Evolutionary conservation across 2,113 vertebrate species (phyloP).

Genomic region (Prunella fulvescens): DNA sequence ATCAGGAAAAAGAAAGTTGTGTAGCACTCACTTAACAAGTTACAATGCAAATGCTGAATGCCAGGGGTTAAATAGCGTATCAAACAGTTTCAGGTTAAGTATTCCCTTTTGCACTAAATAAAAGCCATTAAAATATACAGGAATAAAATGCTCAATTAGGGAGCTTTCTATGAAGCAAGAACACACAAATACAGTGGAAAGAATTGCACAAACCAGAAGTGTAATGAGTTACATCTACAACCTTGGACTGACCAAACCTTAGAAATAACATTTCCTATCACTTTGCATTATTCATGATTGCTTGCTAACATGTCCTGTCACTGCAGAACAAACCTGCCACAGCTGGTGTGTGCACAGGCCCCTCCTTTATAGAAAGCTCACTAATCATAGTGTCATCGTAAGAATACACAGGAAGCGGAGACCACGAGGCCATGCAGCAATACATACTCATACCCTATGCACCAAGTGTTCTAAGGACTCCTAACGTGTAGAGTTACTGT

Average conservation of each 20-base stretch:
- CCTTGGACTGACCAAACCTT: conserved; percentile 16
- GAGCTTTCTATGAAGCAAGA: conserved; percentile 58
- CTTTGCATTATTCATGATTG: not conserved
- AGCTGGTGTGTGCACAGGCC: conserved; percentile 27
- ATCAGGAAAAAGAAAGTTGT: conserved; percentile 61
- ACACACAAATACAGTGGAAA: conserved; percentile 24
- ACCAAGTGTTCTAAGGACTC: conserved; percentile 53
- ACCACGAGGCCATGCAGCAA: conserved; percentile 73
- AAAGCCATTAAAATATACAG: conserved; percentile 64
- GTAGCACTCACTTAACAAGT: conserved; percentile 49
- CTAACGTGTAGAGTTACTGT: conserved; percentile 40
- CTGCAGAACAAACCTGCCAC: conserved; percentile 34
- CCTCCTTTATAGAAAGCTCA: conserved; percentile 64
- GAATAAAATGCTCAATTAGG: conserved; percentile 46
- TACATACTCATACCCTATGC: conserved; percentile 45
- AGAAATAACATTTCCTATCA: not conserved
- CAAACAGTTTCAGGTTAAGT: conserved; percentile 50
- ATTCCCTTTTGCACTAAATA: conserved; percentile 67
- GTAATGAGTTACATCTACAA: conserved; percentile 13
- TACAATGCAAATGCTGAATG: conserved; percentile 59
- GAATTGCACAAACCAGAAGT: conserved; percentile 42
- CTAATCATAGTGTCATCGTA: conserved; percentile 54
- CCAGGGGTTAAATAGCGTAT: conserved; percentile 52
- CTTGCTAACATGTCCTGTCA: not conserved
- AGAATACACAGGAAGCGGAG: conserved; percentile 69